Evolutionary conservation across 2,113 vertebrate species (phyloP).

Genomic region (Plecotus auritus): DNA sequence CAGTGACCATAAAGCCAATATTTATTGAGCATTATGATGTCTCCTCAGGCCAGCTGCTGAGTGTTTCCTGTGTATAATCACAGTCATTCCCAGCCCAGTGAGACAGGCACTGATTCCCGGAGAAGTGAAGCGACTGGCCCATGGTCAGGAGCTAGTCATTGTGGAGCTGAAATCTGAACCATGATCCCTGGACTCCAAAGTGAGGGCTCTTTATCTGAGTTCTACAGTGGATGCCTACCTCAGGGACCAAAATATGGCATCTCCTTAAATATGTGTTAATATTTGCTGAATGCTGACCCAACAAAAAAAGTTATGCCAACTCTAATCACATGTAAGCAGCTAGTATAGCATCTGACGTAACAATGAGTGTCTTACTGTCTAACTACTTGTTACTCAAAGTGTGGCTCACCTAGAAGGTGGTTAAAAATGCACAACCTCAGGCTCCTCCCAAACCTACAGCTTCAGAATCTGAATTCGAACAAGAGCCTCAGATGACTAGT

Average conservation of each 20-base stretch:
- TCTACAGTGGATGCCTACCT: not conserved
- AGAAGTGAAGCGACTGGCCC: not conserved
- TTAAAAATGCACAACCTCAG: not conserved
- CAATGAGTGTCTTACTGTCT: not conserved
- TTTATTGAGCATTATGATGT: not conserved
- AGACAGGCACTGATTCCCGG: not conserved
- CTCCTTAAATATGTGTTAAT: not conserved
- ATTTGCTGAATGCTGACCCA: not conserved
- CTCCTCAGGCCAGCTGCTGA: not conserved
- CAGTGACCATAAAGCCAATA: not conserved
- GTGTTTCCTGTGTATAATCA: not conserved
- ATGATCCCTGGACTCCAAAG: not conserved
- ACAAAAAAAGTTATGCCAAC: not conserved
- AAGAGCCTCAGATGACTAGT: not conserved
- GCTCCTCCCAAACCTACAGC: not conserved
- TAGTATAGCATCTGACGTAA: not conserved
- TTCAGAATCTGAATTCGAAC: not conserved
- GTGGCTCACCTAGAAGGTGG: not conserved
- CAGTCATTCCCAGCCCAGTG: not conserved
- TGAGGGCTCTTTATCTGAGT: not conserved
- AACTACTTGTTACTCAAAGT: not conserved
- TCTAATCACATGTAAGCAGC: not conserved
- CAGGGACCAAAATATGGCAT: not conserved
- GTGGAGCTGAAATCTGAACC: not conserved
- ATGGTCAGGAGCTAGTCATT: not conserved